These are phyloP conservation scores for Malurus splendens DNA, from an alignment of 2,797 vertebrate genomes.

Conservation along the genomic window DNA sequence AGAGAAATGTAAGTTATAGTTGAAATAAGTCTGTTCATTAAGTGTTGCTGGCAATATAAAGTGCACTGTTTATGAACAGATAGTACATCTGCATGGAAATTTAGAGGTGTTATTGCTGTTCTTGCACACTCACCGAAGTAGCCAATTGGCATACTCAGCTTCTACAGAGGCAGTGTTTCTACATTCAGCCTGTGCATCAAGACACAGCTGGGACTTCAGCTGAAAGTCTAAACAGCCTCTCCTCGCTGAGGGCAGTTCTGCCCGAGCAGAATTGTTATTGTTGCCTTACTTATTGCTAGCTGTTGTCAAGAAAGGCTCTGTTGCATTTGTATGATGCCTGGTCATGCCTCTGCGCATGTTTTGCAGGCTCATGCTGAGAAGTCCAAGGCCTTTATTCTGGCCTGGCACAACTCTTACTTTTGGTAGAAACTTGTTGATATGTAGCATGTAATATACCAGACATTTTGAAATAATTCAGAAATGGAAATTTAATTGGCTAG, in stretches of 20 bases:
- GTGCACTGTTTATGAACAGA: neutral
- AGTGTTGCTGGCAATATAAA: neutral
- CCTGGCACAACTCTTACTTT: neutral
- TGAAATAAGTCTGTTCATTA: neutral
- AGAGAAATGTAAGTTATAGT: neutral
- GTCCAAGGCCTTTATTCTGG: neutral
- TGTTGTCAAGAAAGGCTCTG: neutral
- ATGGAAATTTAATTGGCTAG: neutral
- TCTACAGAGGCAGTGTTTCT: neutral
- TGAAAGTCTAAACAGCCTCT: neutral
- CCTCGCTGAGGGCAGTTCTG: neutral
- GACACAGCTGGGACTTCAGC: neutral
- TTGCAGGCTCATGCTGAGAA: neutral
- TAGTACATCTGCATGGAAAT: neutral
- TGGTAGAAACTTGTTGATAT: neutral
- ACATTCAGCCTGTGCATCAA: neutral
- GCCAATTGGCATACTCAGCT: neutral
- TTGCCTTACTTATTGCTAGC: neutral
- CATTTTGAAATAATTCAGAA: neutral
- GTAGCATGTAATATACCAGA: neutral
- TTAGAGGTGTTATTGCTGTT: neutral
- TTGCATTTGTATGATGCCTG: neutral
- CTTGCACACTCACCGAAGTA: neutral
- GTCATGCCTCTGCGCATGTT: neutral
- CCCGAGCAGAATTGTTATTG: neutral